A percentile compares a stretch with the other conserved stretches of the same genome.
These are phyloP conservation scores for Leptinotarsa tumamoca DNA, from an alignment of 2,888 invertebrate genomes.

Conservation along the genomic window DNA sequence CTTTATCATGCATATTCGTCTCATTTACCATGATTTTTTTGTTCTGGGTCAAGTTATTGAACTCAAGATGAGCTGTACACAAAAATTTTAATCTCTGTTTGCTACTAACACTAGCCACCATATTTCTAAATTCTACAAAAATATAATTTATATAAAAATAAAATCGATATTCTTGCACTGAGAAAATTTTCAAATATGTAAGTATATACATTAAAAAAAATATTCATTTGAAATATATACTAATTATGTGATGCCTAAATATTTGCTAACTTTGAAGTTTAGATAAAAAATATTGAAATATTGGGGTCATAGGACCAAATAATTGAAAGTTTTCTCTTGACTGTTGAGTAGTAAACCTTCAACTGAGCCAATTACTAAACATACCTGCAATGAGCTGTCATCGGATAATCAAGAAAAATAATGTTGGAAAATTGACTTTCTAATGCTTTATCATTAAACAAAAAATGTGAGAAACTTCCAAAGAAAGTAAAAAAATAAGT, in stretches of 20 bases:
- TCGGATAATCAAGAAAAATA: too few relatives aligned
- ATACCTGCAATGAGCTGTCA: constrained; percentile 4
- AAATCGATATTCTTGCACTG: constrained; percentile 59
- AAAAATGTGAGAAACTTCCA: too few relatives aligned
- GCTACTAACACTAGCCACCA: constrained; percentile 6
- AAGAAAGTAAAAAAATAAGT: too few relatives aligned
- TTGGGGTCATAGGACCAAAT: neutral
- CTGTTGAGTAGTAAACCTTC: neutral
- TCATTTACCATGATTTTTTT: neutral
- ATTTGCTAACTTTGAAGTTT: neutral
- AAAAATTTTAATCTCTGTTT: neutral
- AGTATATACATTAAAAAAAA: constrained; percentile 28
- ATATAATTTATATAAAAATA: constrained; percentile 63
- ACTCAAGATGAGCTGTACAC: neutral
- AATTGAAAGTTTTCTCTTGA: neutral
- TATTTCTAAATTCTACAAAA: constrained; percentile 54
- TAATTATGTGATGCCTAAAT: neutral
- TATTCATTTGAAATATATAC: constrained; percentile 4
- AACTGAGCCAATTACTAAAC: neutral
- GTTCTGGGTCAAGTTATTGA: neutral
- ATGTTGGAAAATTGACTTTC: too few relatives aligned
- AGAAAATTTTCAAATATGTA: constrained; percentile 46
- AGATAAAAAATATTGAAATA: constrained; percentile 4
- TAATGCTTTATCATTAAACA: too few relatives aligned
- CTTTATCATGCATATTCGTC: too few relatives aligned